These are phyloP conservation scores for Megaceryle alcyon DNA, from an alignment of 2,797 vertebrate species.

Conservation along the genomic window DNA sequence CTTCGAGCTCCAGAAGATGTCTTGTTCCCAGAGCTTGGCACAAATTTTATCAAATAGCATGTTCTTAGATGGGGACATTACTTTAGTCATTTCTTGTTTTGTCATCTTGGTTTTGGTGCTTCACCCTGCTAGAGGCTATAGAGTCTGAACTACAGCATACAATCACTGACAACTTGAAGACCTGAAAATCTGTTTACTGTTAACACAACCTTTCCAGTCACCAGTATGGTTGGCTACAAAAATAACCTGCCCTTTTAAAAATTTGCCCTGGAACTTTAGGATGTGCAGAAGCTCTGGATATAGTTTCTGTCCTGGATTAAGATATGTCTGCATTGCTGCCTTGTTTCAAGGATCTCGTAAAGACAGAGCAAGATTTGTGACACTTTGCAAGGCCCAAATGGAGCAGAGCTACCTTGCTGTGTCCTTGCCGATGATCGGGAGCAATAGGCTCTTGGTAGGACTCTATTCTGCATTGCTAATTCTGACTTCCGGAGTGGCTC, in stretches of 20 bases:
- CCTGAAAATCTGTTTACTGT: not conserved
- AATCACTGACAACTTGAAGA: not conserved
- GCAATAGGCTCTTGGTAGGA: not conserved
- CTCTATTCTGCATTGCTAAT: not conserved
- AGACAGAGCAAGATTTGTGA: not conserved
- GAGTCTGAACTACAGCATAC: not conserved
- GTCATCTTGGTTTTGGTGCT: not conserved
- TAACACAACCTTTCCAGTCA: not conserved
- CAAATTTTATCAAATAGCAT: not conserved
- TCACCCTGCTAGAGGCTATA: not conserved
- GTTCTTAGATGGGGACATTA: not conserved
- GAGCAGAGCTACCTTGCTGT: not conserved
- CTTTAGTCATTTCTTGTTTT: slow-evolving; percentile 11
- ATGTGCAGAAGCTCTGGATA: not conserved
- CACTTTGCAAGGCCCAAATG: not conserved
- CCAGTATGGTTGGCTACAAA: not conserved
- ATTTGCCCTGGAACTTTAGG: not conserved
- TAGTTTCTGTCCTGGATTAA: not conserved
- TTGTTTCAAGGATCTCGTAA: not conserved
- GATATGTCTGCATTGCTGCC: not conserved
- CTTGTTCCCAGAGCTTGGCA: not conserved
- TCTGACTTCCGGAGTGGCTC: not conserved
- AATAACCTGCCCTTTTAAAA: not conserved
- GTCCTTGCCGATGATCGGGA: not conserved
- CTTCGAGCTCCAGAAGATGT: not conserved